Evolutionary conservation across 2,888 invertebrate genomes (phyloP).

Genomic region (Hipparchia sbordonii): DNA sequence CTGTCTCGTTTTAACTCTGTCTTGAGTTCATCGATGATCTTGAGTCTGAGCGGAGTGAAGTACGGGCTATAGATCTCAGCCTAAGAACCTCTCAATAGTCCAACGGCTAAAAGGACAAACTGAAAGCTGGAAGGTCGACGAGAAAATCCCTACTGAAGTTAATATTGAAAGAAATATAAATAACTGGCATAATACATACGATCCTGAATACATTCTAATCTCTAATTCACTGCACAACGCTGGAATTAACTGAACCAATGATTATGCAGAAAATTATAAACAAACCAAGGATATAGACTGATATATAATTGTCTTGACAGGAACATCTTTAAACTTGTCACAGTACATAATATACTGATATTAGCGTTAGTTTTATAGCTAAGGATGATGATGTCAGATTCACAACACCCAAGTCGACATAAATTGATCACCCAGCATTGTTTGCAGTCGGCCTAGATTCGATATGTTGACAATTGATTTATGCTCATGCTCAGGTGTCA

Average conservation of each 20-base stretch:
- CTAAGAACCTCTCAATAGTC: no score
- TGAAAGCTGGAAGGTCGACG: no score
- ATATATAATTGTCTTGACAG: constrained; percentile 48
- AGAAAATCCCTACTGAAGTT: no score
- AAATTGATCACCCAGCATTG: constrained; percentile 67
- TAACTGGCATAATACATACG: not conserved
- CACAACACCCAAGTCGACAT: constrained; percentile 55
- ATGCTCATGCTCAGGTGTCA: constrained; percentile 74
- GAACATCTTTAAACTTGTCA: constrained; percentile 56
- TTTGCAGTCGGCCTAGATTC: constrained; percentile 63
- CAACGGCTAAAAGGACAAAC: no score
- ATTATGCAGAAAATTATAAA: not conserved
- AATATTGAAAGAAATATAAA: not conserved
- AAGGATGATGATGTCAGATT: constrained; percentile 65
- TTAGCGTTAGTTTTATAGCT: constrained; percentile 39
- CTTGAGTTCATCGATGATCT: no score
- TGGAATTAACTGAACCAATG: not conserved
- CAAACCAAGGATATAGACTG: not conserved
- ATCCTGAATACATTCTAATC: not conserved
- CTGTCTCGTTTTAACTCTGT: no score
- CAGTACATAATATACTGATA: constrained; percentile 55
- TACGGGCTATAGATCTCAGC: no score
- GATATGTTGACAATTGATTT: constrained; percentile 77
- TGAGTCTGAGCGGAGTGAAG: no score
- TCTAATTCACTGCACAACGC: no score